Base-by-base conservation (phyloP, 2,888 invertebrate genomes). In the Heliconius cydno region DNA sequence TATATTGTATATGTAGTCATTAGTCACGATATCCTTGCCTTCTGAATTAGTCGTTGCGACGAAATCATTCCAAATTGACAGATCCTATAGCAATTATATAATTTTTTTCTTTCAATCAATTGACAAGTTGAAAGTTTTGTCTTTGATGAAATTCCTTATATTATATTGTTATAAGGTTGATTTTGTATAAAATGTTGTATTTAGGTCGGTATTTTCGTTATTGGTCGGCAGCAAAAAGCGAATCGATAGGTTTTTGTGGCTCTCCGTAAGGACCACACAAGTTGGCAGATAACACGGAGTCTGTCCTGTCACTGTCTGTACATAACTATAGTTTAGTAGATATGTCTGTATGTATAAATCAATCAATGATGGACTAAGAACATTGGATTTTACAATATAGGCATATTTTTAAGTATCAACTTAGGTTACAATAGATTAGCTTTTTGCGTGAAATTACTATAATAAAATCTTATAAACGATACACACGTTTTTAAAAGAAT, bases 1-100 rank as follows among this genome's bases (percentile, higher is more conserved):
- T 83, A 75, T 82, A 84, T 86, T 78, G 78, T 86, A 86, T 87
- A 88, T 89, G 90, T 91, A 88, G 83, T 22, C 52, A 52, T 84
- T 73, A 84, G 83, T 88, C 85, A 83, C 86, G 87, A 88, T 90
- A 91, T 90, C 87, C 90, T 88, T 84, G 83, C 84, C 86, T 89
- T 91, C 91, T 90, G 84, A 87, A 81, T 84, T 89, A 90, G 91
- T 89, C 85, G 89, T 91, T 87, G 90, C 90, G 90, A 93, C 91
- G 90, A 92, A 92, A 92, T 92, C 91, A 91, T 93, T 93, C 90
- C 87, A 84, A 88, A 87, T 89, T 93, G 93, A 93, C 94, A 91
- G 91, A 85, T 89, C 85, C 90, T 91, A 89, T 90, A 88, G 86
- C 91, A 90, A 91, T 90, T 90, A 90, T 87, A 85, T 84, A 76